phyloP scores from a whole-genome alignment of 2,113 vertebrate species.

The Apaloderma vittatum region DNA sequence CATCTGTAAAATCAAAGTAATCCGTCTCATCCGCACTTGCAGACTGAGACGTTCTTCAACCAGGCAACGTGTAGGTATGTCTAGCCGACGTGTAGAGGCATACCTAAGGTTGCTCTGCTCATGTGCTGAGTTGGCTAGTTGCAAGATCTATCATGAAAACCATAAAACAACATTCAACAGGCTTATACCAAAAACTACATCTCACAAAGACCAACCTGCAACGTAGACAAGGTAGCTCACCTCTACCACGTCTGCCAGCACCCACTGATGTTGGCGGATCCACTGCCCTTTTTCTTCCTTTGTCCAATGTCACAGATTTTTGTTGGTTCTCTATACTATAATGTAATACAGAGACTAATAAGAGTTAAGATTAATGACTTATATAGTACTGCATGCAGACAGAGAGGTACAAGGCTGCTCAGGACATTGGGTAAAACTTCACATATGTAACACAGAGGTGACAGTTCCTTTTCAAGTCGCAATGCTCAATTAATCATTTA shows the following conservation, averaged over 20 bases:
- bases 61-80: not conserved
- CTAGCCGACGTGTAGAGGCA: not conserved
- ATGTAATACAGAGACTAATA: not conserved
- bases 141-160: not conserved
- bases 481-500: not conserved
- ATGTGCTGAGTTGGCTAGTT: not conserved
- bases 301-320: not conserved
- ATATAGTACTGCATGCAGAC: not conserved
- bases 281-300: not conserved
- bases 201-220: not conserved
- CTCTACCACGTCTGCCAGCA: not conserved
- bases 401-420: not conserved
- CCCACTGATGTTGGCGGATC: not conserved
- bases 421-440: not conserved
- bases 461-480: not conserved
- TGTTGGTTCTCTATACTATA: not conserved
- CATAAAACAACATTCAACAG: not conserved
- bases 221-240: not conserved
- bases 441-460: not conserved
- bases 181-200: not conserved
- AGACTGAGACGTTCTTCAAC: not conserved
- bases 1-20: not conserved
- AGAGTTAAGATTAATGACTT: not conserved
- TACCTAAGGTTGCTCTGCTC: not conserved
- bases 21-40: not conserved